Conservation (phyloP, 2,888 invertebrate genomes). For the Neoaliturus tenellus region DNA sequence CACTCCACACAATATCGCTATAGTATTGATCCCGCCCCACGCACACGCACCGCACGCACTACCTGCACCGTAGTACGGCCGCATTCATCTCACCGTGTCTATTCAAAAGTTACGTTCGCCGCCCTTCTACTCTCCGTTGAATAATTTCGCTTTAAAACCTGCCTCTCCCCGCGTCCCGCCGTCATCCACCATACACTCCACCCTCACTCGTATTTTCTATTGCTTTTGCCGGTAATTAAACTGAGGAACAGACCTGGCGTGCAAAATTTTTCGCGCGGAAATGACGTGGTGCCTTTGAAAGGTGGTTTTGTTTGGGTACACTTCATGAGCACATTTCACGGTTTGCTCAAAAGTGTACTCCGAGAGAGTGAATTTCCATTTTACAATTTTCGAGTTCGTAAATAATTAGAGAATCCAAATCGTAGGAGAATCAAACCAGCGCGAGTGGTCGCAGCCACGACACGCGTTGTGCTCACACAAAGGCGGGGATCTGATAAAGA, state of each 20-base stretch:
- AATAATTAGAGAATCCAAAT: too few relatives aligned
- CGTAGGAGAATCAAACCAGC: too few relatives aligned
- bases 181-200: neutral
- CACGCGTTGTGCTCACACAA: neutral
- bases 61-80: neutral
- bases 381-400: too few relatives aligned
- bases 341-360: too few relatives aligned
- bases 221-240: too few relatives aligned
- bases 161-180: neutral
- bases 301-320: too few relatives aligned
- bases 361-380: too few relatives aligned
- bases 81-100: neutral
- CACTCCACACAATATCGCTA: neutral
- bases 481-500: neutral
- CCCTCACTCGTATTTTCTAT: too few relatives aligned
- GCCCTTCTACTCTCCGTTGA: neutral
- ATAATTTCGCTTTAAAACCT: neutral
- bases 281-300: too few relatives aligned
- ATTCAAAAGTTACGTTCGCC: neutral
- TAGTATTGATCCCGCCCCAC: neutral
- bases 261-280: too few relatives aligned
- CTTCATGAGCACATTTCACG: too few relatives aligned
- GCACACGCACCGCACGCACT: neutral
- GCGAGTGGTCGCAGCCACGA: neutral
- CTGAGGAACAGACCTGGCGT: too few relatives aligned